Evolutionary conservation across 1,140 invertebrate genomes (phyloP).

Genomic region (Drosophila suzukii): DNA sequence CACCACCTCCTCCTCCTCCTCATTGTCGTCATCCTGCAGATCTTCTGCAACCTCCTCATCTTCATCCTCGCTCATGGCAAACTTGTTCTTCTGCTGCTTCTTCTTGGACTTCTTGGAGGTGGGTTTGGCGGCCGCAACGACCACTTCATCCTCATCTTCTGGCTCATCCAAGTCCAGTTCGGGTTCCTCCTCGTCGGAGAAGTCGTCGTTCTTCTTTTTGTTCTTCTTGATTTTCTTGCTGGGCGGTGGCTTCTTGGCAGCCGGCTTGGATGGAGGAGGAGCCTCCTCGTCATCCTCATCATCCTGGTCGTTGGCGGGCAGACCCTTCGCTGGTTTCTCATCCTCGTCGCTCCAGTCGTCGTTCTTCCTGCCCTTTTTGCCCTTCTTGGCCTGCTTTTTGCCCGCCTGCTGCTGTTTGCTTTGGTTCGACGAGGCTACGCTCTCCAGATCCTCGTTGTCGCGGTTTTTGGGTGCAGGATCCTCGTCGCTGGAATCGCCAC

Average conservation of each 20-base stretch:
- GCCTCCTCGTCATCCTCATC: slow-evolving; percentile 28
- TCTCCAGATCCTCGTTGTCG: slow-evolving; percentile 85
- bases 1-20: slow-evolving; percentile 27
- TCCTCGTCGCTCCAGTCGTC: slow-evolving; percentile 80
- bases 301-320: slow-evolving; percentile 24
- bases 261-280: slow-evolving; percentile 25
- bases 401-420: slow-evolving; percentile 86
- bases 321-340: slow-evolving; percentile 75
- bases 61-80: slow-evolving; percentile 60
- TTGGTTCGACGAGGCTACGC: slow-evolving; percentile 85
- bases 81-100: slow-evolving; percentile 70
- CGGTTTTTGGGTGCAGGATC: slow-evolving; percentile 48
- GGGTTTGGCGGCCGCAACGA: slow-evolving; percentile 44
- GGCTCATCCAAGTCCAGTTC: slow-evolving; percentile 24
- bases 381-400: slow-evolving; percentile 66
- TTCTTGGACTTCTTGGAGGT: slow-evolving; percentile 65
- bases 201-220: slow-evolving; percentile 67
- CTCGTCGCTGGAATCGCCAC: slow-evolving; percentile 72
- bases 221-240: slow-evolving; percentile 80
- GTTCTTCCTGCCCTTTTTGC: slow-evolving; percentile 75
- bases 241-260: slow-evolving; percentile 67
- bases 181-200: slow-evolving; percentile 58
- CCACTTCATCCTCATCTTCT: slow-evolving; percentile 42
- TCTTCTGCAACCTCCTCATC: slow-evolving; percentile 41
- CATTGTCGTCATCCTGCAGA: neutral